Evolutionary conservation across 2,113 vertebrate species (phyloP).

Genomic region (Perca fluviatilis): DNA sequence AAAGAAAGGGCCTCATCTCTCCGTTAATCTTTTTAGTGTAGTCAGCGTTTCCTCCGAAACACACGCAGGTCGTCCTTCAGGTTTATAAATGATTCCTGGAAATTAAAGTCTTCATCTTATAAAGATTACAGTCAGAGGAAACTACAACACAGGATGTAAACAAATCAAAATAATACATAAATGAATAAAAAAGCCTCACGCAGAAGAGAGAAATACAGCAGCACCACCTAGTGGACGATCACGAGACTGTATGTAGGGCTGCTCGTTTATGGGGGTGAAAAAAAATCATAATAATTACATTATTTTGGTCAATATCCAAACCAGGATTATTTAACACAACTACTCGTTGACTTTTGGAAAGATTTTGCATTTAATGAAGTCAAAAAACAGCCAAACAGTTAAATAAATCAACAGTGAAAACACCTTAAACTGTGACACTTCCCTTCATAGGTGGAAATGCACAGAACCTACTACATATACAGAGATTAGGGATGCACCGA

Average conservation of each 20-base stretch:
- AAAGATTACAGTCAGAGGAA: neutral
- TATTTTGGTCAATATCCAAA: no score
- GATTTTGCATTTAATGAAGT: no score
- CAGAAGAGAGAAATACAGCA: neutral
- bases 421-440: no score
- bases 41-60: neutral
- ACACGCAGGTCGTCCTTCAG: neutral
- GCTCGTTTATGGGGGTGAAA: no score
- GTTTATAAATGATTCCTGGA: neutral
- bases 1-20: neutral
- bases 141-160: slow-evolving; percentile 9
- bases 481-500: no score
- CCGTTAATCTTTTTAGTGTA: neutral
- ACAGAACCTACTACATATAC: no score
- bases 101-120: neutral
- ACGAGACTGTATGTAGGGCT: neutral
- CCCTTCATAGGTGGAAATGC: no score
- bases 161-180: neutral
- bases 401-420: no score
- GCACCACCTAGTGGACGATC: slow-evolving; percentile 54
- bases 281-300: no score
- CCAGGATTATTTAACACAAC: no score
- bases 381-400: no score
- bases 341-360: no score
- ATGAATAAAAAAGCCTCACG: neutral